These are phyloP conservation scores for Xiphydria camelus DNA, from an alignment of 2,888 invertebrate species.

Conservation along the genomic window DNA sequence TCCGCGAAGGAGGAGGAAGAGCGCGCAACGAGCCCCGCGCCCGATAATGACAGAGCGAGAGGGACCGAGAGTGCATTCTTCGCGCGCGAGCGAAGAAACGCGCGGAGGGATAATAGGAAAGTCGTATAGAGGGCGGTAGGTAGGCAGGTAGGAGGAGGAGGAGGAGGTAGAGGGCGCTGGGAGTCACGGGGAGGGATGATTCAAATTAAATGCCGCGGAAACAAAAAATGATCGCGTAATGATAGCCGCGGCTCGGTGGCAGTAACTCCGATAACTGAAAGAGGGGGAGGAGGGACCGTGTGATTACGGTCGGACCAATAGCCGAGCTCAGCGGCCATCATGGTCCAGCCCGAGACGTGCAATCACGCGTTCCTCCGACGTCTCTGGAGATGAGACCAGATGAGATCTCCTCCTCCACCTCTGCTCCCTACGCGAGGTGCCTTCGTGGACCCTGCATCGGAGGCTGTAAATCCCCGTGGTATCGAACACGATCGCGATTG, in stretches of 20 bases:
- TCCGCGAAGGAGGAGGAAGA: too few relatives aligned
- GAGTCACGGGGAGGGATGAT: conserved; percentile 35
- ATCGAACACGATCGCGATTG: too few relatives aligned
- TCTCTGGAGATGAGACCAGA: conserved; percentile 3
- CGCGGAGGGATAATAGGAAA: conserved; percentile 3
- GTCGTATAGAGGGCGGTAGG: neutral
- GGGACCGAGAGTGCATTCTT: neutral
- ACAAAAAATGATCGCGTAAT: conserved; percentile 52
- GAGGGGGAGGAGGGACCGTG: conserved; percentile 48
- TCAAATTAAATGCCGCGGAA: conserved; percentile 49
- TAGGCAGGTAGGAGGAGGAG: neutral
- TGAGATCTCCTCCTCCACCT: too few relatives aligned
- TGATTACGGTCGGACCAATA: conserved; percentile 56
- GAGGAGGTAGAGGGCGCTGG: neutral
- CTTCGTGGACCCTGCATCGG: too few relatives aligned
- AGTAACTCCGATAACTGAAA: conserved; percentile 32
- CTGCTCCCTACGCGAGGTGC: too few relatives aligned
- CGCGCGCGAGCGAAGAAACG: neutral
- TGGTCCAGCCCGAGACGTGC: conserved; percentile 56
- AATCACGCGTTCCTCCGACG: conserved; percentile 43
- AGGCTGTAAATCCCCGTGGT: too few relatives aligned
- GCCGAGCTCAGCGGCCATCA: conserved; percentile 56
- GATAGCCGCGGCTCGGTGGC: conserved; percentile 41
- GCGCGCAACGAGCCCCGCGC: too few relatives aligned
- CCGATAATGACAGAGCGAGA: conserved; percentile 1